These are phyloP conservation scores for Tapera naevia DNA, from an alignment of 2,797 vertebrate genomes.

Conservation along the genomic window DNA sequence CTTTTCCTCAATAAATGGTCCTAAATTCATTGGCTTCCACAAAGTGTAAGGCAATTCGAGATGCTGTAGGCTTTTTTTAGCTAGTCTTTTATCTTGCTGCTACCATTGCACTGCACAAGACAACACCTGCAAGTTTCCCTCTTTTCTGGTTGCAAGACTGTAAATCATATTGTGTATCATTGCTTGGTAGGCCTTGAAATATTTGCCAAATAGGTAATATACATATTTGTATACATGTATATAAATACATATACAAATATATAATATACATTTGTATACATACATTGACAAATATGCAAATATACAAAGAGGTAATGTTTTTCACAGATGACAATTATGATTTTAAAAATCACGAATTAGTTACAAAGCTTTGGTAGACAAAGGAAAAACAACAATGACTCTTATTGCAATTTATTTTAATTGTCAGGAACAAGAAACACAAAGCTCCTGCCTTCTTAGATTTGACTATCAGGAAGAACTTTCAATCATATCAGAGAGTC, in stretches of 20 bases:
- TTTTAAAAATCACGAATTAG: background rate
- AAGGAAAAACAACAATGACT: background rate
- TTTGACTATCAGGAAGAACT: background rate
- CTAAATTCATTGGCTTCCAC: background rate
- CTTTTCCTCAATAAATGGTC: background rate
- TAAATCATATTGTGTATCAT: background rate
- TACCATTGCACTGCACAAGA: background rate
- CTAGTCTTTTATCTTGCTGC: background rate
- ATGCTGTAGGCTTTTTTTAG: accelerated
- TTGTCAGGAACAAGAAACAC: background rate
- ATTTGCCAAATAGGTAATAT: too few relatives aligned
- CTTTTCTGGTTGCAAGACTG: background rate
- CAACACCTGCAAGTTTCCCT: background rate
- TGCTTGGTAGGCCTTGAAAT: background rate
- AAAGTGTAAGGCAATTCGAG: background rate
- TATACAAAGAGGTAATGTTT: background rate
- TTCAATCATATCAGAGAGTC: background rate
- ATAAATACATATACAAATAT: too few relatives aligned
- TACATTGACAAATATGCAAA: too few relatives aligned
- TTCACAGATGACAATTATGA: background rate
- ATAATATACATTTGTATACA: too few relatives aligned
- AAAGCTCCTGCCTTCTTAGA: background rate
- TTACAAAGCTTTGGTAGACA: background rate
- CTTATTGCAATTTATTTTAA: background rate
- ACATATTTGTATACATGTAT: too few relatives aligned